Evolutionary conservation across 2,797 vertebrate genomes (phyloP).

Genomic region (Ceryle rudis): DNA sequence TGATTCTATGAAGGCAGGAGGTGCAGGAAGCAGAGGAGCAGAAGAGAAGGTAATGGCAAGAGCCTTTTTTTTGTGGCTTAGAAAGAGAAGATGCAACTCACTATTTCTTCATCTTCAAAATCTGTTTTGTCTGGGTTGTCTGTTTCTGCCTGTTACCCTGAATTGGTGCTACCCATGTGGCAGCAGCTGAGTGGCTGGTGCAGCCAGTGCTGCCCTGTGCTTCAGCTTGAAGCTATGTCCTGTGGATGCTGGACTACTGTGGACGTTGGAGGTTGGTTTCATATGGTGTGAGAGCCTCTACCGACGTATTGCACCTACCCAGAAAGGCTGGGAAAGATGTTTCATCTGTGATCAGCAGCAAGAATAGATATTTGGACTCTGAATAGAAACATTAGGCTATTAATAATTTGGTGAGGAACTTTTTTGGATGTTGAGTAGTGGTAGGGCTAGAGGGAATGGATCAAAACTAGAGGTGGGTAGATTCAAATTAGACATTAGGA

Average conservation of each 20-base stretch:
- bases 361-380: neutral
- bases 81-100: neutral
- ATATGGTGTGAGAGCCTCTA: neutral
- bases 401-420: neutral
- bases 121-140: neutral
- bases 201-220: neutral
- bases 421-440: no score
- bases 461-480: no score
- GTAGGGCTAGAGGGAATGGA: no score
- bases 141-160: neutral
- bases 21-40: neutral
- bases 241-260: accelerated
- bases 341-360: neutral
- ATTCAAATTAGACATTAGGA: no score
- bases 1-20: neutral
- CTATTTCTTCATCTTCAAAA: neutral
- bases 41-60: neutral
- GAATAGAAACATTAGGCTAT: neutral
- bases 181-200: neutral
- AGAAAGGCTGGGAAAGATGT: neutral
- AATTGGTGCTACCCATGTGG: accelerated
- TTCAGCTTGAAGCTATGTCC: neutral
- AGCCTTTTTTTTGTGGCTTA: neutral
- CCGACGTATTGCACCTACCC: neutral
- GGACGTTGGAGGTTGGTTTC: neutral